Evolutionary conservation across 92 coral and sea anemone species (phyloP), one percentile per base, ranked within the genome.

Genomic region (Montipora capitata): DNA sequence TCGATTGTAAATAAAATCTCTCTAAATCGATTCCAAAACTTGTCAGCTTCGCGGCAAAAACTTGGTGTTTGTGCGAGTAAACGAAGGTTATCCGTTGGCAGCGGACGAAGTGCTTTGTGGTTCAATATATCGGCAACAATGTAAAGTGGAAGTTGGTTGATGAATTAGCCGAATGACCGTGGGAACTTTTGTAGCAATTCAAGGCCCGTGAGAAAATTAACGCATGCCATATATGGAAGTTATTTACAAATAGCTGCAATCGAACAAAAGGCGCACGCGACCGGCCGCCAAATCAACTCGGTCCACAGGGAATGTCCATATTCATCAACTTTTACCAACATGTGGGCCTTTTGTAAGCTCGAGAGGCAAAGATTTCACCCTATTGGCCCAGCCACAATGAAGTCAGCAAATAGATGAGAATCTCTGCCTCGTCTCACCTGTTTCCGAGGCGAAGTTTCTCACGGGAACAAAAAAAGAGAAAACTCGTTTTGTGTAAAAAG

Each of bases 181-280:
- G 99, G 99, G 99, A 97, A 97, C 76, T 71, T 92, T 93, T 90
- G 91, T 84, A 93, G 96, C 98, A 93, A 91, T 96, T 93, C 77
- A 95, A 96, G 94, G 97, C 90, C 77, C 98, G 98, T 96, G 98
- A 96, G 98, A 97, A 97, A 93, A 93, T 88, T 89, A 91, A 92
- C 96, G 96, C 91, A 85, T 80, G 81, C 99, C 99, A 92, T 96
- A 97, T 97, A 90, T 78, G 98, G 99, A 56, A 42, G 81, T 49
- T 83, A 81, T 87, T 93, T 91, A 94, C 98, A 95, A 95, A 95
- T 93, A 95, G 81, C 88, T 87, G 76, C 79, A 49, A 5, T 20
- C 45, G 81, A 86, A 95, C 98, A 95, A 95, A 93, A 63, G 93
- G 68, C 76, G 94, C 98, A 95, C 98, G 98, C 98, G 98, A 95